phyloP scores from a whole-genome alignment of 1,140 invertebrate genomes.

The Sinonovacula constricta region DNA sequence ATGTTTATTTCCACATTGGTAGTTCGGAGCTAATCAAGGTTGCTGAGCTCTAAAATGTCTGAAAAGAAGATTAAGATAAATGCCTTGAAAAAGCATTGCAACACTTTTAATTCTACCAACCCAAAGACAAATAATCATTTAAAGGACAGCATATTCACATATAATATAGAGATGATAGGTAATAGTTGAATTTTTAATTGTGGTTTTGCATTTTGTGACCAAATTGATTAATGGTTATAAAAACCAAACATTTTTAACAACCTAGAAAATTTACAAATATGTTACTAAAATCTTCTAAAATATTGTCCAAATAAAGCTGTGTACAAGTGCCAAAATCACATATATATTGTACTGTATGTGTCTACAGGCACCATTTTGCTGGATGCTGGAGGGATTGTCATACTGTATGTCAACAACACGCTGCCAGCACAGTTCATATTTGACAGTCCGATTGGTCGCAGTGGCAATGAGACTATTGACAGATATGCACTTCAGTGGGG shows the following conservation, averaged over 20 bases:
- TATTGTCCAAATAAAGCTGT: neutral
- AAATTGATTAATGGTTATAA: neutral
- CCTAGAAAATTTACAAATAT: neutral
- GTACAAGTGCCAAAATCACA: neutral
- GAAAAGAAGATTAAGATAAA: too few species aligned
- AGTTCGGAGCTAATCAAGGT: too few species aligned
- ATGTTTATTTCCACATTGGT: too few species aligned
- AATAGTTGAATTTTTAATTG: neutral
- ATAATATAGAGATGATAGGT: too few species aligned
- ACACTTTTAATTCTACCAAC: too few species aligned
- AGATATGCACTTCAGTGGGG: constrained; percentile 45
- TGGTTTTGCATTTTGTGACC: neutral
- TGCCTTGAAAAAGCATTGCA: too few species aligned
- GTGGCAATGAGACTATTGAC: constrained; percentile 18
- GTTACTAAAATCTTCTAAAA: neutral
- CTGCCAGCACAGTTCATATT: constrained; percentile 30
- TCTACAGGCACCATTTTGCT: constrained; percentile 28
- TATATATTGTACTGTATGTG: neutral
- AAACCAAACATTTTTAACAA: neutral
- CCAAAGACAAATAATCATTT: too few species aligned
- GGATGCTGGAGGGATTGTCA: constrained; percentile 33
- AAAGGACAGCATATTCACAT: too few species aligned
- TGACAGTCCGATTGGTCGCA: constrained; percentile 5
- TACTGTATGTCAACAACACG: constrained; percentile 29
- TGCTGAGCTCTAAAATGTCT: too few species aligned